phyloP scores from a whole-genome alignment of 2,113 vertebrate genomes.

The Malurus alboscapulatus region DNA sequence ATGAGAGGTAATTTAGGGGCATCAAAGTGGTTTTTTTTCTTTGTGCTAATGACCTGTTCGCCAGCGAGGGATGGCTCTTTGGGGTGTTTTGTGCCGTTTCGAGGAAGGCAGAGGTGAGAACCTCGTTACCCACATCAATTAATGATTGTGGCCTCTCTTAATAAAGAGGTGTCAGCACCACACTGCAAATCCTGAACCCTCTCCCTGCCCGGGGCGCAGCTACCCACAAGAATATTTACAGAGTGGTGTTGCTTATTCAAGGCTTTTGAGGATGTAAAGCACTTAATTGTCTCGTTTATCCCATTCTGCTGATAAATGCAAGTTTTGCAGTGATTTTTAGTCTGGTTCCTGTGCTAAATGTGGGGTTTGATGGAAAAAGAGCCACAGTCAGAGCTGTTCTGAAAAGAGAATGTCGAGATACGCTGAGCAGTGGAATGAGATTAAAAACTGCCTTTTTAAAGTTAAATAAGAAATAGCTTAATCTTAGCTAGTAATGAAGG shows the following conservation, averaged over 20 bases:
- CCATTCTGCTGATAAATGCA: background rate
- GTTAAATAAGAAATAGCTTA: background rate
- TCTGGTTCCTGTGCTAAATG: background rate
- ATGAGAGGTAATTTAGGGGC: constrained; percentile 62
- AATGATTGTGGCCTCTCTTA: background rate
- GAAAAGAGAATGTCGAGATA: background rate
- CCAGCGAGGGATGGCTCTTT: background rate
- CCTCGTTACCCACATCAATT: background rate
- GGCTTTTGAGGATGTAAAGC: background rate
- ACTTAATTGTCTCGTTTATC: background rate
- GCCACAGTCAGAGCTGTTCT: background rate
- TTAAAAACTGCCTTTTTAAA: background rate
- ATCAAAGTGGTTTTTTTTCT: rapidly evolving
- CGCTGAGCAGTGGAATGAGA: background rate
- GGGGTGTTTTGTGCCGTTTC: background rate
- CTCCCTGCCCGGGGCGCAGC: background rate
- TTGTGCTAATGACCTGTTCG: background rate
- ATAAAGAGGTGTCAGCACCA: rapidly evolving
- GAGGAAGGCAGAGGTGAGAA: background rate
- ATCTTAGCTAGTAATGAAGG: background rate
- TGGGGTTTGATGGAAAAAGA: background rate
- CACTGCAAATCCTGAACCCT: background rate
- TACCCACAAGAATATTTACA: background rate
- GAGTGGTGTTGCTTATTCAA: background rate
- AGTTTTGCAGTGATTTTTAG: background rate